These are phyloP conservation scores for Formica aserva DNA, from an alignment of 2,888 invertebrate genomes.

Conservation along the genomic window DNA sequence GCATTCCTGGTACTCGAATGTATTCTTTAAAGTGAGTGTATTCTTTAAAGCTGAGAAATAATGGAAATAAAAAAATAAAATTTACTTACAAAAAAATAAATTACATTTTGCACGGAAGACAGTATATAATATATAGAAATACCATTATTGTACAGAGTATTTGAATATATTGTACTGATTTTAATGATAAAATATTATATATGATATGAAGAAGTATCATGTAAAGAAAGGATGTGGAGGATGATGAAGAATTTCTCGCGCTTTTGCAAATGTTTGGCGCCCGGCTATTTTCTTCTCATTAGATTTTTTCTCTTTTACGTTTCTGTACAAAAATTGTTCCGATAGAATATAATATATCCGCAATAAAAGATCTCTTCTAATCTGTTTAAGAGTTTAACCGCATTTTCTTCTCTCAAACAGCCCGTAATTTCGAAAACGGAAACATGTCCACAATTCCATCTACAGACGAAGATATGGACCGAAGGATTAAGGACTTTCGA, in stretches of 20 bases:
- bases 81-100: neutral
- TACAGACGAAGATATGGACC: neutral
- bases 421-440: neutral
- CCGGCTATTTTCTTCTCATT: neutral
- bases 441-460: neutral
- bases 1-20: neutral
- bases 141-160: neutral
- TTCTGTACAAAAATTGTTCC: constrained; percentile 4
- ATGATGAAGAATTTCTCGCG: neutral
- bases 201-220: neutral
- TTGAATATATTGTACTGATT: constrained; percentile 10
- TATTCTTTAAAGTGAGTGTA: neutral
- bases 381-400: neutral
- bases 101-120: neutral
- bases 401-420: neutral
- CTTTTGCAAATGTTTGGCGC: neutral
- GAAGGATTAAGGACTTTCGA: neutral
- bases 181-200: constrained; percentile 1
- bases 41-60: neutral
- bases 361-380: neutral
- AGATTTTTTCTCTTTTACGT: neutral
- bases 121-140: constrained; percentile 7
- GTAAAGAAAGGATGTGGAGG: neutral
- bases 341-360: neutral
- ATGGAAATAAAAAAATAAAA: neutral